Evolutionary conservation across 2,113 vertebrate species (phyloP).

Genomic region (Oriolus oriolus): DNA sequence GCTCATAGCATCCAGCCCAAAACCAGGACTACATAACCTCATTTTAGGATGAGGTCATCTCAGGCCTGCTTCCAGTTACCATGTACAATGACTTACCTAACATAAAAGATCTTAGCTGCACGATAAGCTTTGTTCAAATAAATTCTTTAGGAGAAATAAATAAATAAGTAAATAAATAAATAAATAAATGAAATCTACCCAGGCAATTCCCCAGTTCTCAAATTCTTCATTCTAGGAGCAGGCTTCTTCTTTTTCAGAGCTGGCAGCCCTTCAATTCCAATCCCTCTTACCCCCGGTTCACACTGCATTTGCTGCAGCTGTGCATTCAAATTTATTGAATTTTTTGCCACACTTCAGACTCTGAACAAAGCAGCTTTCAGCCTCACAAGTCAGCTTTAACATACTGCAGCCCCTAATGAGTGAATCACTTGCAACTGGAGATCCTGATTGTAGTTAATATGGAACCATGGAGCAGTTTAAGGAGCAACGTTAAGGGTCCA

Average conservation of each 20-base stretch:
- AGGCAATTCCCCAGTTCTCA: neutral
- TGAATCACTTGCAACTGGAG: neutral
- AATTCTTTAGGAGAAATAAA: neutral
- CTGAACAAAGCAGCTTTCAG: neutral
- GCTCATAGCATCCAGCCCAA: neutral
- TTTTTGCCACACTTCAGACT: neutral
- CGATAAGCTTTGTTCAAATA: neutral
- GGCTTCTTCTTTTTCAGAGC: neutral
- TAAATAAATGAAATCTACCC: neutral
- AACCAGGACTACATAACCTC: neutral
- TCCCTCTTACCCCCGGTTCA: neutral
- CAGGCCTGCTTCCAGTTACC: neutral
- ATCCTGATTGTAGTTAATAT: neutral
- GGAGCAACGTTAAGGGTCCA: neutral
- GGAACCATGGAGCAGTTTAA: neutral
- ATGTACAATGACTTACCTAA: neutral
- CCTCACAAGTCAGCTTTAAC: neutral
- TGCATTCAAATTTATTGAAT: neutral
- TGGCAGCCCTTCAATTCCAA: neutral
- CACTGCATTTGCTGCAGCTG: neutral
- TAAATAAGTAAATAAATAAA: neutral
- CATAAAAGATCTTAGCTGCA: neutral
- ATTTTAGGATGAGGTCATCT: neutral
- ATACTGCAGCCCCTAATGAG: neutral
- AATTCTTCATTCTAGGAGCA: neutral